Evolutionary conservation across 2,888 invertebrate genomes (phyloP).

Genomic region (Clostera curtula): DNA sequence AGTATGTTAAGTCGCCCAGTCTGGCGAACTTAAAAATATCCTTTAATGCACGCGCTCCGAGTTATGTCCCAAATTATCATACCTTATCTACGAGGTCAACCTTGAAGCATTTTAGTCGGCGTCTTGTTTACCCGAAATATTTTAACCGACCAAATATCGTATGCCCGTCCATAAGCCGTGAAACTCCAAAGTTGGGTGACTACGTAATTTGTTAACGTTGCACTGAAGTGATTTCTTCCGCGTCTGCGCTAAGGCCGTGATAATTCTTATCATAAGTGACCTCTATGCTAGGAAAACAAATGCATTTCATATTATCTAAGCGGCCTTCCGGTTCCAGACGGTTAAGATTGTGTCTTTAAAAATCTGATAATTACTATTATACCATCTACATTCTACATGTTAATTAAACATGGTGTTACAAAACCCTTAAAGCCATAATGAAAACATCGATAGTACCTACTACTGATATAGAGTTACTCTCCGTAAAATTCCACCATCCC

Average conservation of each 20-base stretch:
- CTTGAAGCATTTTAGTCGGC: constrained; percentile 58
- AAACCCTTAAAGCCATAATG: too few species aligned
- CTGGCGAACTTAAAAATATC: constrained; percentile 31
- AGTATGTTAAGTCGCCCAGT: constrained; percentile 1
- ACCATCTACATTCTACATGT: too few species aligned
- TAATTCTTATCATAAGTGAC: constrained; percentile 51
- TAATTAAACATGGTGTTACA: too few species aligned
- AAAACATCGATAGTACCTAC: too few species aligned
- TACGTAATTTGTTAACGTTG: constrained; percentile 41
- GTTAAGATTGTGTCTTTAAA: constrained; percentile 15
- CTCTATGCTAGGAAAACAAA: constrained; percentile 47
- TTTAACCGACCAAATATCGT: constrained; percentile 43
- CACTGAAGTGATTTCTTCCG: constrained; percentile 54
- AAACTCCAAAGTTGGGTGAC: constrained; percentile 19
- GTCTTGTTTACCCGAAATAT: constrained; percentile 53
- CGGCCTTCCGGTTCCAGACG: constrained; percentile 41
- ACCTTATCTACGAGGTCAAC: constrained; percentile 66
- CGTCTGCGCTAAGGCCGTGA: constrained; percentile 49
- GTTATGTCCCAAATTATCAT: constrained; percentile 61
- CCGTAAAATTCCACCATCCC: too few species aligned
- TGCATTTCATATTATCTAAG: constrained; percentile 44
- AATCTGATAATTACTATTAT: constrained; percentile 4
- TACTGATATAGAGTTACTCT: too few species aligned
- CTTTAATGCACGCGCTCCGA: constrained; percentile 36
- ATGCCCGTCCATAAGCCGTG: constrained; percentile 20